A percentile compares a stretch with the other conserved stretches of the same genome.
These are phyloP conservation scores for Tapera naevia DNA, from an alignment of 2,797 vertebrate genomes.

Conservation along the genomic window DNA sequence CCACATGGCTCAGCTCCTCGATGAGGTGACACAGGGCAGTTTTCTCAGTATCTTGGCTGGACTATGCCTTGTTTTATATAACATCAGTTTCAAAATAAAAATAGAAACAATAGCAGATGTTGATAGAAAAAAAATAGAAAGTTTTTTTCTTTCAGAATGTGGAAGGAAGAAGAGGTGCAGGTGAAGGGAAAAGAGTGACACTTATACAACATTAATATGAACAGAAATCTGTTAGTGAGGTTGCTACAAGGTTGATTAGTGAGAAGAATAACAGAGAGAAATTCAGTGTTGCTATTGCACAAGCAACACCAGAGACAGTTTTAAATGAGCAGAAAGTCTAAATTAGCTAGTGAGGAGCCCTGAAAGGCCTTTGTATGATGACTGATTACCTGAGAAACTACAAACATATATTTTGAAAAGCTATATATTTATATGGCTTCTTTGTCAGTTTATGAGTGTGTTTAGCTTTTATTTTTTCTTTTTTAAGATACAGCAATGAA, in stretches of 20 bases:
- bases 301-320: neutral
- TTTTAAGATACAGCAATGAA: neutral
- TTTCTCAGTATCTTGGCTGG: neutral
- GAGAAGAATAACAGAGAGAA: neutral
- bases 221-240: neutral
- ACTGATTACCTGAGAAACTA: neutral
- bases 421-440: neutral
- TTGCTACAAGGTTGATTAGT: neutral
- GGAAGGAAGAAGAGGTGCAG: neutral
- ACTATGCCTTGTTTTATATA: neutral
- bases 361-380: neutral
- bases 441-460: neutral
- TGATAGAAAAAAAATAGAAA: neutral
- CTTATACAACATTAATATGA: neutral
- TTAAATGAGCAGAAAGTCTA: neutral
- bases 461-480: neutral
- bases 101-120: neutral
- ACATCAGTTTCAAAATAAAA: neutral
- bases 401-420: neutral
- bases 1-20: neutral
- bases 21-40: rapidly evolving
- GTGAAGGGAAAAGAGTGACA: neutral
- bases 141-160: neutral
- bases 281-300: neutral
- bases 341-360: neutral